Percentiles rank a stretch among this genome's conserved stretches.
Conservation (phyloP, 2,797 vertebrate species). For the Avahi laniger region DNA sequence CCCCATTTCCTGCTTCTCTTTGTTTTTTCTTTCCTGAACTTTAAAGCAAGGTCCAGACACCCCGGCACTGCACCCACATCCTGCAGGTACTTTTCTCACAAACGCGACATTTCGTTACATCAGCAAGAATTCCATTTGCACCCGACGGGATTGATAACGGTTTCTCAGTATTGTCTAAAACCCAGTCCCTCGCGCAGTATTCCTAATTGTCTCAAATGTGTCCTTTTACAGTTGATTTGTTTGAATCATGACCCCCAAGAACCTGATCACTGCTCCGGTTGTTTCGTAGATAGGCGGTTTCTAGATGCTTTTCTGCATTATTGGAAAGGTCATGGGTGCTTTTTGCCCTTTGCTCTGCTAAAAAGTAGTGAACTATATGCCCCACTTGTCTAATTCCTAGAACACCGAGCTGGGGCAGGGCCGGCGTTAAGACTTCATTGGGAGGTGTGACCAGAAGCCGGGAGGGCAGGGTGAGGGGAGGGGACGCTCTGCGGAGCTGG, state of each 20-base stretch:
- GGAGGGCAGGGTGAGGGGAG: too few species aligned
- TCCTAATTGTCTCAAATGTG: background rate
- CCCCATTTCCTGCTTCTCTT: background rate
- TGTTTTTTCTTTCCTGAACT: background rate
- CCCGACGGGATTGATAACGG: background rate
- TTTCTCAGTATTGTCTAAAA: background rate
- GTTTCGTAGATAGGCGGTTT: too few species aligned
- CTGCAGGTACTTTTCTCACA: background rate
- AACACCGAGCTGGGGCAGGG: background rate
- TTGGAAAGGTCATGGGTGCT: background rate
- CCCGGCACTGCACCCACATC: accelerated
- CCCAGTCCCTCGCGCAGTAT: too few species aligned
- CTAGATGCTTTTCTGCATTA: background rate
- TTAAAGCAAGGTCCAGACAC: background rate
- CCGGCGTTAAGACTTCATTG: accelerated
- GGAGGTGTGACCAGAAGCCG: background rate
- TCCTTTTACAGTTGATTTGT: background rate
- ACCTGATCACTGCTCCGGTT: background rate
- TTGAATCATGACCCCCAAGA: background rate
- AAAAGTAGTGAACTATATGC: accelerated
- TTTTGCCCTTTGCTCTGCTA: background rate
- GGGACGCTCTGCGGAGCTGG: background rate
- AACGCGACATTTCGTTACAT: accelerated
- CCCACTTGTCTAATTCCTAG: background rate
- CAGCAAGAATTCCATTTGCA: background rate